Base-by-base conservation (phyloP, 2,113 vertebrate genomes). In the Nipponia nippon region DNA sequence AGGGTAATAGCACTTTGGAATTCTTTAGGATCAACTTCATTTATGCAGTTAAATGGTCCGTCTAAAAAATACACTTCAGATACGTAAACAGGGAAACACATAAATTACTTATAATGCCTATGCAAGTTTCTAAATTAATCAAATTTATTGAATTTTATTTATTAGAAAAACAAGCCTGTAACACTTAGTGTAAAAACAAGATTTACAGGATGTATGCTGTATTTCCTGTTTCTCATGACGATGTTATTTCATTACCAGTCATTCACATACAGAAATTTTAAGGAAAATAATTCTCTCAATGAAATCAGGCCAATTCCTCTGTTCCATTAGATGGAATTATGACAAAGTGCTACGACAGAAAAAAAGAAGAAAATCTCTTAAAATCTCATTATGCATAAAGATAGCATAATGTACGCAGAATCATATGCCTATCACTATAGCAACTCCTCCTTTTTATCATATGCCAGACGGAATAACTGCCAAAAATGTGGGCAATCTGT, bases 371-470 rank as follows among this genome's bases (percentile, higher is more conserved):
- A 91, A 49, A 58, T 66, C 12, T 76, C 58, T 83, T 66, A 29
- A 80, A 89, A 85, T 70, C 58, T 87, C 71, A 59, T 94, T 80
- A 79, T 73, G 29, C 46, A 53, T 1, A 49, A 34, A 82, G 61
- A 78, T 44, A 71, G 34, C 44, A 70, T 34, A 82, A 95, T 16
- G 7, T 53, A 73, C 63, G 55, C 32, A 76, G 65, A 61, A 65
- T 82, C 73, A 87, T 14, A 69, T 46, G 40, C 56, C 81, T 80
- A 49, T 92, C 70, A 73, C 84, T 95, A 94, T 62, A 93, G 87
- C 75, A 96, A 91, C 84, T 79, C 66, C 52, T 93, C 73, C 67
- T 89, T 92, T 95, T 87, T 61, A 69, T 91, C 81, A 36, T 5
- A 79, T 50, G 86, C 53, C 5, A 92, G 13, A 79, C 49, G 87